These are phyloP conservation scores for Malachius bipustulatus DNA, from an alignment of 2,888 invertebrate species.

Conservation along the genomic window DNA sequence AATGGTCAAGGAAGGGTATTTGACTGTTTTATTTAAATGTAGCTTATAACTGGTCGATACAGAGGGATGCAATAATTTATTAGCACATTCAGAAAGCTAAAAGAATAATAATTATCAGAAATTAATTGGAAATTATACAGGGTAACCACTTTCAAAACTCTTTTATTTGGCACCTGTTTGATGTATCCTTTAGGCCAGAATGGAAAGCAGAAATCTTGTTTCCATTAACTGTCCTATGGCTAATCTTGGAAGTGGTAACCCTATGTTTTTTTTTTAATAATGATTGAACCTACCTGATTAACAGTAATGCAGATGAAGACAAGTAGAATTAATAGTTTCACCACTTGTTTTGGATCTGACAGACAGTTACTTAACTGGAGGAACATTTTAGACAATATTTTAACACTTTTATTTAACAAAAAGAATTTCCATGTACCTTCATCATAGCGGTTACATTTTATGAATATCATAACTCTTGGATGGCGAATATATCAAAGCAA, in stretches of 20 bases:
- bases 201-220: too few relatives aligned
- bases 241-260: too few relatives aligned
- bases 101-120: slow-evolving; percentile 19
- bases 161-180: too few relatives aligned
- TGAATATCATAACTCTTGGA: too few relatives aligned
- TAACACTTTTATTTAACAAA: not conserved
- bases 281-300: slow-evolving; percentile 42
- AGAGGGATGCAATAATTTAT: slow-evolving; percentile 49
- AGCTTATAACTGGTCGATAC: slow-evolving; percentile 57
- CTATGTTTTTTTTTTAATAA: slow-evolving; percentile 8
- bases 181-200: too few relatives aligned
- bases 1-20: slow-evolving; percentile 57
- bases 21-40: slow-evolving; percentile 50
- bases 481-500: too few relatives aligned
- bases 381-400: slow-evolving; percentile 20
- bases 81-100: slow-evolving; percentile 47
- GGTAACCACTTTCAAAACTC: too few relatives aligned
- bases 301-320: slow-evolving; percentile 44
- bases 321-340: slow-evolving; percentile 45
- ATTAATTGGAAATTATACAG: too few relatives aligned
- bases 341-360: slow-evolving; percentile 42
- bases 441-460: too few relatives aligned
- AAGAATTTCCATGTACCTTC: slow-evolving; percentile 1
- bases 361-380: slow-evolving; percentile 32
- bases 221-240: too few relatives aligned